Base-by-base conservation (phyloP, 2,888 invertebrate species). In the Ichneumoninae sp. region DNA sequence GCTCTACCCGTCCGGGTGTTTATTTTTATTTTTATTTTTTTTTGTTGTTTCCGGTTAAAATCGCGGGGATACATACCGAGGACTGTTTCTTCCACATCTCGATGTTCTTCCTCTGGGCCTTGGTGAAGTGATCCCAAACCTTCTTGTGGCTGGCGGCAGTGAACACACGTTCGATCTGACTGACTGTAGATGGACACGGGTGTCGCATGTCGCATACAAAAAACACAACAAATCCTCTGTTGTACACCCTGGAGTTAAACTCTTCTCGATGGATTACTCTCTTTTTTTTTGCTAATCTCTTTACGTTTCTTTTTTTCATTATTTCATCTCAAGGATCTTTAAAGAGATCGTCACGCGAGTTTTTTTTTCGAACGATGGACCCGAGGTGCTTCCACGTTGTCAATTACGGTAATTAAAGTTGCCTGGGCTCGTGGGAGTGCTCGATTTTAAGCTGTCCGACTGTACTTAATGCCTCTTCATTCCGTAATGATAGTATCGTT, bases 71-170 rank as follows among this genome's bases (percentile, higher is more conserved):
- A 93, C 93, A 96, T 97, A 98, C 99, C 98, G 97, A 96, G 86
- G 98, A 97, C 95, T 98, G 98, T 95, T 98, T 98, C 95, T 97
- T 98, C 99, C 99, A 99, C 94, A 97, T 96, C 95, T 98, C 98
- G 95, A 99, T 98, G 96, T 98, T 98, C 97, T 99, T 99, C 95
- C 99, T 96, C 95, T 99, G 99, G 91, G 98, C 98, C 96, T 99
- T 99, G 95, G 98, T 98, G 97, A 99, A 99, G 96, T 99, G 99
- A 96, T 99, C 99, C 99, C 99, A 99, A 95, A 98, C 98, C 95
- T 98, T 98, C 96, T 99, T 98, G 95, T 98, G 98, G 95, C 97
- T 97, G 94, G 98, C 98, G 93, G 98, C 97, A 94, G 96, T 95
- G 96, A 99, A 98, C 95, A 99, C 98, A 96, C 98, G 97, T 97